Percentiles rank a stretch among this genome's conserved stretches.
Conservation (phyloP, 2,113 vertebrate genomes). For the Sapayoa aenigma region DNA sequence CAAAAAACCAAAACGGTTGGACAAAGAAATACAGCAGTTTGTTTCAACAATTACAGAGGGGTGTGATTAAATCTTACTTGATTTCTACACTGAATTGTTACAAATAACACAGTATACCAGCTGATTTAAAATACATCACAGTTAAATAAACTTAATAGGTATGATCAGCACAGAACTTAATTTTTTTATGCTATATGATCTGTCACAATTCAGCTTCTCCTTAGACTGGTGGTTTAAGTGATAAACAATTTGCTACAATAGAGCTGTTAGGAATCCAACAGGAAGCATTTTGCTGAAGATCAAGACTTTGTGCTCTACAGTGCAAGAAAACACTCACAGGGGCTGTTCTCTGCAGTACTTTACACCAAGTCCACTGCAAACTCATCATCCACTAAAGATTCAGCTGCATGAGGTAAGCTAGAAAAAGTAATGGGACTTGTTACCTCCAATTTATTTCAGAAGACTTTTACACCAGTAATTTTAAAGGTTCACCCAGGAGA, state of each 20-base stretch:
- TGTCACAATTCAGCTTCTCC: not conserved
- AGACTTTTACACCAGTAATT: not conserved
- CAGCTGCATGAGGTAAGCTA: not conserved
- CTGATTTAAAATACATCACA: not conserved
- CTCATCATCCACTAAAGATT: not conserved
- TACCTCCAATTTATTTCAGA: not conserved
- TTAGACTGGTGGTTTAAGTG: not conserved
- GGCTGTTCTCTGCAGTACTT: not conserved
- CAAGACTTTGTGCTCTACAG: not conserved
- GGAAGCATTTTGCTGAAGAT: not conserved
- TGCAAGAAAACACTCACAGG: not conserved
- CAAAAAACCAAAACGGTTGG: not conserved
- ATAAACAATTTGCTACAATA: not conserved
- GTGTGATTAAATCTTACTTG: not conserved
- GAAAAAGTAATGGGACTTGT: not conserved
- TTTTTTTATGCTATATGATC: not conserved
- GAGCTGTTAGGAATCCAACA: not conserved
- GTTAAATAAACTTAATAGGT: not conserved
- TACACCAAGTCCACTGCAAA: not conserved
- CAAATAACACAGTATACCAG: not conserved
- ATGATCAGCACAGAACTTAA: not conserved
- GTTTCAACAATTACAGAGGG: not conserved
- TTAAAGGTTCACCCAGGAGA: not conserved
- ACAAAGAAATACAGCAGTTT: not conserved
- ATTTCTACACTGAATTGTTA: not conserved